Conservation (phyloP, 1,140 invertebrate species). For the Drosophila teissieri region DNA sequence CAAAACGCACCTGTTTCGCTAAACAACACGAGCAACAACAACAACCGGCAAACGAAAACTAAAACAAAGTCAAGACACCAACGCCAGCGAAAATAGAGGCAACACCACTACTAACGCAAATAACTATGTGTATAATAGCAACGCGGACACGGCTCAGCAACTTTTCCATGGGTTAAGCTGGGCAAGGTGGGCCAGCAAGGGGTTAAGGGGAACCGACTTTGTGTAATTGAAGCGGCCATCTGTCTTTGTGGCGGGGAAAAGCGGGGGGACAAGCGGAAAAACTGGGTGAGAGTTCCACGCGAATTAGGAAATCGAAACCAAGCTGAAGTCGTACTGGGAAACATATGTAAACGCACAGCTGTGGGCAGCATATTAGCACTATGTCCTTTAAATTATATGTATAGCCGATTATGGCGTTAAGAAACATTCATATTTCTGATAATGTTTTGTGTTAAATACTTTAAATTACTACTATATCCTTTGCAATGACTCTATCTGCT, state of each 20-base stretch:
- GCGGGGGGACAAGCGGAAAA: conserved; percentile 21
- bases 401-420: too few relatives aligned
- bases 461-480: too few relatives aligned
- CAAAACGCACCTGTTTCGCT: conserved; percentile 83
- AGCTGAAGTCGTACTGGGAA: conserved; percentile 27
- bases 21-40: conserved; percentile 32
- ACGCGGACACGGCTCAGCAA: conserved; percentile 73
- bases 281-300: conserved; percentile 56
- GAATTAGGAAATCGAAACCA: conserved; percentile 81
- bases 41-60: conserved; percentile 46
- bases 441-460: too few relatives aligned
- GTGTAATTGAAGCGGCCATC: conserved; percentile 77
- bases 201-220: conserved; percentile 44
- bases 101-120: neutral
- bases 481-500: too few relatives aligned
- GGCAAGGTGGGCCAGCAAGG: neutral
- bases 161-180: conserved; percentile 53
- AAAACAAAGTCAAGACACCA: conserved; percentile 75
- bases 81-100: conserved; percentile 27
- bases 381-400: neutral
- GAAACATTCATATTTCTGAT: too few relatives aligned
- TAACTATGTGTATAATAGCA: conserved; percentile 3
- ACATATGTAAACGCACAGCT: conserved; percentile 16
- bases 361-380: neutral
- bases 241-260: conserved; percentile 10